These are phyloP conservation scores for Syrista parreyssii DNA, from an alignment of 2,888 invertebrate genomes.

Conservation along the genomic window DNA sequence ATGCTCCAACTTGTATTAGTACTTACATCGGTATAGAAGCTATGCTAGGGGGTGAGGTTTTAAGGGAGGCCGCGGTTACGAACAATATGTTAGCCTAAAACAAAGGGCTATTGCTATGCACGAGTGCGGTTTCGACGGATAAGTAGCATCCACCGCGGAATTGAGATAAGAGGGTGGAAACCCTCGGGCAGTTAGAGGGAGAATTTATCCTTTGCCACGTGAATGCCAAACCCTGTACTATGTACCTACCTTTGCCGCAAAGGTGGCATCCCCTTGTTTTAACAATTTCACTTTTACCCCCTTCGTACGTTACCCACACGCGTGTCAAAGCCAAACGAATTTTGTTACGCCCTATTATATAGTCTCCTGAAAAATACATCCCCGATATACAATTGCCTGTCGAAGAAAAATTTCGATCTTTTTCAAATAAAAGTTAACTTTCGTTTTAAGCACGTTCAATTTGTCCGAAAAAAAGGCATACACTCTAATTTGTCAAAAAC, in stretches of 20 bases:
- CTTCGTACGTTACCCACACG: not conserved
- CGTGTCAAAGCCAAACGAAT: not conserved
- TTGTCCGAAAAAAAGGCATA: not conserved
- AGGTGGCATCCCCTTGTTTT: not conserved
- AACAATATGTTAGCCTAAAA: constrained; percentile 36
- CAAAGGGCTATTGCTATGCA: constrained; percentile 33
- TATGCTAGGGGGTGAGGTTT: not conserved
- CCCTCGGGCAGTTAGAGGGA: not conserved
- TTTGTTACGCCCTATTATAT: not conserved
- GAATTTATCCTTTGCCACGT: constrained; percentile 44
- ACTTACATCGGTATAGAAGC: not conserved
- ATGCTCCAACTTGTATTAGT: not conserved
- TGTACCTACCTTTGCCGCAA: not conserved
- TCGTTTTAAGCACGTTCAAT: not conserved
- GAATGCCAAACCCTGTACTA: not conserved
- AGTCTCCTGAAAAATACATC: not conserved
- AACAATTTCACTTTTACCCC: not conserved
- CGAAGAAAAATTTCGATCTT: no score
- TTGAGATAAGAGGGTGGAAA: constrained; percentile 11
- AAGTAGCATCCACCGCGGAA: constrained; percentile 34
- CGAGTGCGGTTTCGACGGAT: constrained; percentile 34
- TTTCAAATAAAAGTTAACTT: not conserved
- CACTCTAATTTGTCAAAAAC: not conserved
- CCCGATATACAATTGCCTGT: not conserved
- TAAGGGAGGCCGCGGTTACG: constrained; percentile 17